Evolutionary conservation across 2,113 vertebrate genomes (phyloP).

Genomic region (Cheirogaleus medius): DNA sequence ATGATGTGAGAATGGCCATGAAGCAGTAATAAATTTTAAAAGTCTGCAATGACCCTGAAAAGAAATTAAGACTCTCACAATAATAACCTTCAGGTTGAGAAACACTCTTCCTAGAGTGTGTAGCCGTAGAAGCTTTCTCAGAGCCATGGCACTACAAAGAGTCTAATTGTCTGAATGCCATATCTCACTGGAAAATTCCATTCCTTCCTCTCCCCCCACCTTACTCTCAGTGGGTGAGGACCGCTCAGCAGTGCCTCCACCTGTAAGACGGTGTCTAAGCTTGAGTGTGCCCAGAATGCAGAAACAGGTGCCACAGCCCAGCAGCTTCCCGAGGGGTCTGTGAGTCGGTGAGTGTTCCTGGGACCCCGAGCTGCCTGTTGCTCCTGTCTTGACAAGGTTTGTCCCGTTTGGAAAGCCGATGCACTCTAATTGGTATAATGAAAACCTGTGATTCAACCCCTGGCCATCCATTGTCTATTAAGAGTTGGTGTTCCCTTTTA

Average conservation of each 20-base stretch:
- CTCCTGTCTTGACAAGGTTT: not conserved
- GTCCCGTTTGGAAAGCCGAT: not conserved
- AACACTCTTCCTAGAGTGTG: not conserved
- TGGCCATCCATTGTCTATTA: not conserved
- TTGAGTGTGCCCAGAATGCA: conserved; percentile 57
- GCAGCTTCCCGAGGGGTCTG: conserved; percentile 67
- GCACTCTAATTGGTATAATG: not conserved
- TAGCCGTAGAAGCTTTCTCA: not conserved
- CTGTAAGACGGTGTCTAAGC: not conserved
- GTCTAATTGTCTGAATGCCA: not conserved
- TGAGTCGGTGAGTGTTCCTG: conserved; percentile 77
- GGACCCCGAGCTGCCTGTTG: not conserved
- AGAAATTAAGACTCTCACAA: not conserved
- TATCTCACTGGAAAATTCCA: not conserved
- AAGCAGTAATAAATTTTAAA: not conserved
- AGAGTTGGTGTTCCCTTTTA: not conserved
- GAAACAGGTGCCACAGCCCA: not conserved
- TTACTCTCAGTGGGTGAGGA: not conserved
- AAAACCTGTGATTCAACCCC: not conserved
- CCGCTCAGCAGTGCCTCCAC: not conserved
- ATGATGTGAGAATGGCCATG: not conserved
- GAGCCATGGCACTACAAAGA: not conserved
- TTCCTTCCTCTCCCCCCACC: not conserved
- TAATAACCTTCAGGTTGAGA: not conserved
- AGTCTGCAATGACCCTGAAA: not conserved